Percentiles rank a stretch among this genome's conserved stretches.
Conservation (phyloP, 2,113 vertebrate species). For the Hemibates koningsi region DNA sequence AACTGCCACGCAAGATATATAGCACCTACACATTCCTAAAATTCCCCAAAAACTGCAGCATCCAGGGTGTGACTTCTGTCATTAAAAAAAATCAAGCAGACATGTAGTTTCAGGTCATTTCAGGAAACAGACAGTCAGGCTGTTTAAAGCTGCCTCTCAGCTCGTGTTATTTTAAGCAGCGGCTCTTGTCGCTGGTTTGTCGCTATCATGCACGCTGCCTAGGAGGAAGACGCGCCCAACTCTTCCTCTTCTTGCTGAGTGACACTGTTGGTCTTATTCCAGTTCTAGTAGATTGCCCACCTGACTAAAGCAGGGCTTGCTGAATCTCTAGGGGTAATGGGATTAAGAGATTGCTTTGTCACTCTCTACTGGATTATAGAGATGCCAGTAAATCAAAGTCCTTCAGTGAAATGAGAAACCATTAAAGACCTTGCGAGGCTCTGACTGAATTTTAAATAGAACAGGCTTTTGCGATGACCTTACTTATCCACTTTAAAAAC, state of each 20-base stretch:
- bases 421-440: conserved; percentile 1
- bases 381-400: conserved; percentile 25
- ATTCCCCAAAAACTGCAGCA: background rate
- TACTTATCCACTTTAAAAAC: background rate
- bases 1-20: background rate
- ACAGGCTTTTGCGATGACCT: background rate
- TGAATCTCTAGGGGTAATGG: conserved; percentile 18
- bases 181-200: conserved; percentile 24
- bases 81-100: background rate
- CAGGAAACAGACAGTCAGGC: conserved; percentile 55
- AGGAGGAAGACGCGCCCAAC: conserved; percentile 1
- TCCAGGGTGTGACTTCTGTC: background rate
- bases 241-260: conserved; percentile 15
- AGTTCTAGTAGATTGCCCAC: conserved; percentile 3
- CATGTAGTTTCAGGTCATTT: conserved; percentile 39
- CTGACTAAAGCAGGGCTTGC: background rate
- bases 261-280: conserved; percentile 25
- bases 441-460: conserved; percentile 4
- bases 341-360: conserved; percentile 41
- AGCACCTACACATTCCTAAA: background rate
- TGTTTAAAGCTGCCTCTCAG: conserved; percentile 27
- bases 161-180: conserved; percentile 53
- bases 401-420: conserved; percentile 11
- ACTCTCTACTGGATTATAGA: conserved; percentile 56
- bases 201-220: conserved; percentile 25